Evolutionary conservation across 2,797 vertebrate species (phyloP).

Genomic region (Pogonophryne albipinna): DNA sequence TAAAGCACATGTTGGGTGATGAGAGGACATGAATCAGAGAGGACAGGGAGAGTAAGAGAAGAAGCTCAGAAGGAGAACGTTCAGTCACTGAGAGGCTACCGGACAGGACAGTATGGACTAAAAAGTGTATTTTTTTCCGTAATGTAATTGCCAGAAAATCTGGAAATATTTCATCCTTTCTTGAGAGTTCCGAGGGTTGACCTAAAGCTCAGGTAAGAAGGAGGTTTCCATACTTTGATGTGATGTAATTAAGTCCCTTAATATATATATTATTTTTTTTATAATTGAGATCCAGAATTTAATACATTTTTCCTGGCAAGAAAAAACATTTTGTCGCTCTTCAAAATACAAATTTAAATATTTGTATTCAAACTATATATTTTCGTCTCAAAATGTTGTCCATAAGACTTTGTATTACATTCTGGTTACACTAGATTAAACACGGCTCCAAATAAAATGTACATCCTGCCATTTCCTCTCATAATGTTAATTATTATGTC

Average conservation of each 20-base stretch:
- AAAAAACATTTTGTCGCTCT: background rate
- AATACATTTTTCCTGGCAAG: background rate
- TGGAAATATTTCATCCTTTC: constrained; percentile 19
- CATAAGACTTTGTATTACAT: background rate
- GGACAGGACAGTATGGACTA: background rate
- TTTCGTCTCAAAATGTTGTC: background rate
- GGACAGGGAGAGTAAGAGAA: constrained; percentile 29
- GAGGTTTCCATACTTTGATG: background rate
- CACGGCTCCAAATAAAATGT: constrained; percentile 7
- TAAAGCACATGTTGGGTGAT: constrained; percentile 64
- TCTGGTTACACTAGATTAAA: background rate
- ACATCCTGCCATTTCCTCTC: constrained; percentile 11
- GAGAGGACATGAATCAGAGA: constrained; percentile 67
- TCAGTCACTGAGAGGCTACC: constrained; percentile 14
- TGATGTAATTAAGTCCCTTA: background rate
- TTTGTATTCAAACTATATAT: background rate
- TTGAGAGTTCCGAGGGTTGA: constrained; percentile 9
- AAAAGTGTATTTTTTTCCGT: background rate
- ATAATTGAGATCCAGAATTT: background rate
- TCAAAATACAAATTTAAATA: background rate
- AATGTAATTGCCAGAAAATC: background rate
- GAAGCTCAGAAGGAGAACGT: constrained; percentile 27
- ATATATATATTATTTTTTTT: too few species aligned
- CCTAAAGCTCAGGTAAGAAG: constrained; percentile 61
- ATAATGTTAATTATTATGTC: constrained; percentile 29